Base-by-base conservation (phyloP, 1,140 invertebrate species). In the Oedothorax gibbosus region DNA sequence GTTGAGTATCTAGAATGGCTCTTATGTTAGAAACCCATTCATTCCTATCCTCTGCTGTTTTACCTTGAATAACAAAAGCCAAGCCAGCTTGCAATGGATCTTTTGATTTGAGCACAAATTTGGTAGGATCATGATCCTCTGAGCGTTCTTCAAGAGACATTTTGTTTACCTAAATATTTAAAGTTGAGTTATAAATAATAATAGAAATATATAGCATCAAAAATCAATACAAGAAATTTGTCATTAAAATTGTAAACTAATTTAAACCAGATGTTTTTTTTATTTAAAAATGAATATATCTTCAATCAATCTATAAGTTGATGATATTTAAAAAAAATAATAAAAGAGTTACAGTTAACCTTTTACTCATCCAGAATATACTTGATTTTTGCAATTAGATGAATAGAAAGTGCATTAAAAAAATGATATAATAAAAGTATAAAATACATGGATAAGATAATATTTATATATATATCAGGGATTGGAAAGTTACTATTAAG, bases 1-100 rank as follows among this genome's bases (percentile, higher is more conserved):
- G 93, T 91, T 99, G 97, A 84, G 94, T 96, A 89, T 98, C 95
- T 56, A 99, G 93, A 85, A 98, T 96, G 86, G 93, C 92, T 82
- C 93, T 93, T 80, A 99, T 94, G 71, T 94, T 95, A 35, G 93
- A 91, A 62, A 96, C 91, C 97, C 97, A 99, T 88, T 96, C 94
- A 65, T 94, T 92, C 85, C 92, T 91, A 57, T 91, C 91, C 86
- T 96, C 94, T 65, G 92, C 90, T 5, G 91, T 91, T 3, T 92
- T 88, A 1, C 94, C 94, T 88, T 94, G 94, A 89, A 96, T 96
- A 35, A 94, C 89, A 90, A 95, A 96, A 72, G 93, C 93, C n/a
- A 78, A 62, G 62, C 92, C 92, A 21, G 94, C 93, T 87, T 95
- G 94, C 75, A 93, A 92, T 10, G 94, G 95, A 91, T 95, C 96